These are phyloP conservation scores for Sebastes itinus DNA, from an alignment of 2,797 vertebrate species.

Conservation along the genomic window DNA sequence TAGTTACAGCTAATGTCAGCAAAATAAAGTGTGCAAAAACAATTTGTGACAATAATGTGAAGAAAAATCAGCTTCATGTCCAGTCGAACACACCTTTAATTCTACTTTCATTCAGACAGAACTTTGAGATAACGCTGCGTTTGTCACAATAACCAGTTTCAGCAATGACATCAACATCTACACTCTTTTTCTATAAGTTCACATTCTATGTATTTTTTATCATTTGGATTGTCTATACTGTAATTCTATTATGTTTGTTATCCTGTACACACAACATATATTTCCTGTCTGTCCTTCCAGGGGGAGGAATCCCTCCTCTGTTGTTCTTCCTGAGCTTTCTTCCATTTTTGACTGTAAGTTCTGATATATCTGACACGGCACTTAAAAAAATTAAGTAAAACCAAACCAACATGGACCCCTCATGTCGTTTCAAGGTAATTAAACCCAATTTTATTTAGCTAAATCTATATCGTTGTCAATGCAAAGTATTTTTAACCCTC, in stretches of 20 bases:
- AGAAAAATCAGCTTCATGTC: background rate
- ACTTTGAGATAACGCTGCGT: background rate
- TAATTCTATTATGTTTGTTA: fast-evolving
- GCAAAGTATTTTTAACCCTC: background rate
- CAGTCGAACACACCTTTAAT: background rate
- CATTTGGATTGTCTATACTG: too few species aligned
- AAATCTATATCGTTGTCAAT: background rate
- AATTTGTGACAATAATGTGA: background rate
- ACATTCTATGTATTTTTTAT: too few species aligned
- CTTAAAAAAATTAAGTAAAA: background rate
- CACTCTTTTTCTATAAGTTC: too few species aligned
- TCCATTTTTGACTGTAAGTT: background rate
- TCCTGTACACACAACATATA: too few species aligned
- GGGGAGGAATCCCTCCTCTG: too few species aligned
- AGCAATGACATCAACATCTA: too few species aligned
- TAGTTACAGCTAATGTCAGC: background rate
- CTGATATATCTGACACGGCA: background rate
- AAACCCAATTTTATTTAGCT: background rate
- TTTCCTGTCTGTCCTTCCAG: too few species aligned
- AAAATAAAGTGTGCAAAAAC: background rate
- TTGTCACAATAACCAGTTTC: background rate
- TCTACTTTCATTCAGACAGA: background rate
- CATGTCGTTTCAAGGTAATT: background rate
- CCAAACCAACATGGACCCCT: background rate
- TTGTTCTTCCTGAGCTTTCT: too few species aligned